phyloP scores from a whole-genome alignment of 2,888 invertebrate genomes.

The Philonicus albiceps region DNA sequence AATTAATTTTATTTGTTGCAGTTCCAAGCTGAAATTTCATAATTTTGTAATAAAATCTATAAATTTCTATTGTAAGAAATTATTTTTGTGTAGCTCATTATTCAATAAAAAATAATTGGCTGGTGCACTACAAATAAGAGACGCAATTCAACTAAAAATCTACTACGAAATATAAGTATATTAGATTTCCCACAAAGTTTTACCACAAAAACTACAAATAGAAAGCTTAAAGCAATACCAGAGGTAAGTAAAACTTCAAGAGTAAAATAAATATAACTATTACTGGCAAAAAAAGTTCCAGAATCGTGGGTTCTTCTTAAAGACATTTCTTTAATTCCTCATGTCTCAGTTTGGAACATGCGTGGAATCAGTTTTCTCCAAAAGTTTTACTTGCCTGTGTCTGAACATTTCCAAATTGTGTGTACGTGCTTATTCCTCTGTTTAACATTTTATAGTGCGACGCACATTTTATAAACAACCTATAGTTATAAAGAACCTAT shows the following conservation, averaged over 20 bases:
- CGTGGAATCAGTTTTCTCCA: neutral
- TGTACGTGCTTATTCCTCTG: neutral
- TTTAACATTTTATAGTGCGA: neutral
- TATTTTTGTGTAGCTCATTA: neutral
- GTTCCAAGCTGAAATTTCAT: neutral
- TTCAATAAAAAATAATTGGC: neutral
- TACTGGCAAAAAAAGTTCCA: neutral
- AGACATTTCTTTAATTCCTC: neutral
- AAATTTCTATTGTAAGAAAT: neutral
- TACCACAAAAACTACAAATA: neutral
- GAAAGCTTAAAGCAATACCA: neutral
- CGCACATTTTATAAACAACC: constrained; percentile 6
- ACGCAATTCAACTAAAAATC: neutral
- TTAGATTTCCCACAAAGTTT: neutral
- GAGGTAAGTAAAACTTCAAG: neutral
- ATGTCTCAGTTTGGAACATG: neutral
- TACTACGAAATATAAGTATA: neutral
- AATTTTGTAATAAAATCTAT: neutral
- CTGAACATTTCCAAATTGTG: neutral
- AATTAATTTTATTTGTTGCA: neutral
- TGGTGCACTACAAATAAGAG: neutral
- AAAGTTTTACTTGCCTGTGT: neutral
- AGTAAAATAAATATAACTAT: neutral
- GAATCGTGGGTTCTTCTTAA: neutral
- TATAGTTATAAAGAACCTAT: constrained; percentile 6